Evolutionary conservation across 2,797 vertebrate species (phyloP).

Genomic region (Basileuterus tristriatus): DNA sequence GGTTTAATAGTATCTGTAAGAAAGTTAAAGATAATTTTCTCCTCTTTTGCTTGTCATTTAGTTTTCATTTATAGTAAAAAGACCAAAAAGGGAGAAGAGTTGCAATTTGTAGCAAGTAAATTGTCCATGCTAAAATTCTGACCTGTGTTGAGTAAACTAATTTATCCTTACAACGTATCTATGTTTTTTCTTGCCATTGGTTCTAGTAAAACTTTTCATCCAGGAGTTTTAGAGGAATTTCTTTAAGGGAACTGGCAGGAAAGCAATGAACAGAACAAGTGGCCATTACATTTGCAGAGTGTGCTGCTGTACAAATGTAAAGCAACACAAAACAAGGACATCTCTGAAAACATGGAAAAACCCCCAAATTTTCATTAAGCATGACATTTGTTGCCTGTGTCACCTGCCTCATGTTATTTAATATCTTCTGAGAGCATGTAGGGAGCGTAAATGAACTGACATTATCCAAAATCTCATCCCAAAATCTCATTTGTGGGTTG

Average conservation of each 20-base stretch:
- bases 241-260: neutral
- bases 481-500: neutral
- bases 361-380: neutral
- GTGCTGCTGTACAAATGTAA: neutral
- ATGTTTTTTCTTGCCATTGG: neutral
- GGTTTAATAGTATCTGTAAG: neutral
- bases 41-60: neutral
- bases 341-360: neutral
- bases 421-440: neutral
- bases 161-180: neutral
- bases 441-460: neutral
- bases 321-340: neutral
- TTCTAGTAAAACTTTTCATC: neutral
- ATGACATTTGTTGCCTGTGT: neutral
- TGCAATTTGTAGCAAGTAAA: neutral
- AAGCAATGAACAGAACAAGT: neutral
- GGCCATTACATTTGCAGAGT: neutral
- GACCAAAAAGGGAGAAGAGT: neutral
- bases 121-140: neutral
- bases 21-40: neutral
- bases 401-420: neutral
- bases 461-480: neutral
- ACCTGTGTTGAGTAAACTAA: neutral
- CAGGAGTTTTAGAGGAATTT: neutral
- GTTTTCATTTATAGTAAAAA: neutral